Evolutionary conservation across 2,113 vertebrate genomes (phyloP), one percentile per base, ranked within the genome.

Genomic region (Polypterus bichir): DNA sequence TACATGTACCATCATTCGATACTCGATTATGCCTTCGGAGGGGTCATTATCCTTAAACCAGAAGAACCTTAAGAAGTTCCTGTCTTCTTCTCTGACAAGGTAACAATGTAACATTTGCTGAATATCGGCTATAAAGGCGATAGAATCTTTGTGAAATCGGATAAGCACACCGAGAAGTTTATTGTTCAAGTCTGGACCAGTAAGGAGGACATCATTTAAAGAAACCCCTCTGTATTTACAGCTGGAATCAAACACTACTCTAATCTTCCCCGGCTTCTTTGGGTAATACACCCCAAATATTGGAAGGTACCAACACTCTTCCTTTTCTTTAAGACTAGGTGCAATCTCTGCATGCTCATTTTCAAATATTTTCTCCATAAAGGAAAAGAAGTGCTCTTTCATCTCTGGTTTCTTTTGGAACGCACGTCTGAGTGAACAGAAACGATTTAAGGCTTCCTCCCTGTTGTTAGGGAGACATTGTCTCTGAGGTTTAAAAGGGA

Each of bases 1-100:
- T 8, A 52, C 49, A 9, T 51, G 49, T 6, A 61, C 47, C 8
- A 9, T 49, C 47, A 61, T 49, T 6, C 60, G 48, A 10, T 61
- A 61, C 3, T 61, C 60, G 2, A 61, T 49, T 44, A 61, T 49
- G 4, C 52, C 48, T 9, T 52, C 10, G 4, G 44, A 49, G 48
- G 52, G n/a, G 5, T 61, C 4, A 52, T 61, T 61, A 9, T 61
- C 52, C 47, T 49, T 4, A 5, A 56, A 56, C 54, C 54, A 56
- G 54, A 56, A 27, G 11, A 56, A 56, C 44, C 54, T 55, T 27
- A 56, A 56, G 54, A 56, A 56, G 54, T 56, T 56, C 5, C 54
- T 56, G 54, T 56, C 54, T 56, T 56, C 54, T 56, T 56, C 54
- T 56, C 9, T 56, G 54, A 6, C 54, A 3, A 27, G 54, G 11